Conservation (phyloP, 2,797 vertebrate genomes). For the Nyctibius grandis region DNA sequence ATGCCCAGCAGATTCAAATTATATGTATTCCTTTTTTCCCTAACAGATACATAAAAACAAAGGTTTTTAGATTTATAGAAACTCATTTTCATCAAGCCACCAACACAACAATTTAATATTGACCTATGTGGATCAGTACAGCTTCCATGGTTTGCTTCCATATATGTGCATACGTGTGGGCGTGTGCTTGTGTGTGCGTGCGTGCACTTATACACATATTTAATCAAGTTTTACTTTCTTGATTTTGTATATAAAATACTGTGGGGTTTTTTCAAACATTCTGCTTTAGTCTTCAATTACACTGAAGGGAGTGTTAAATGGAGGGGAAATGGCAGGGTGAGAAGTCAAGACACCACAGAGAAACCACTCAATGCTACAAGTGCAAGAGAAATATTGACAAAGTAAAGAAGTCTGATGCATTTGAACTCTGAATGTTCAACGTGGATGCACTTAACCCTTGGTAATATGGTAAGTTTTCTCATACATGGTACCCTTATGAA, state of each 20-base stretch:
- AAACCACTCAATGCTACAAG: not conserved
- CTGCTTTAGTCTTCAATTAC: not conserved
- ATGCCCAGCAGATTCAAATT: not conserved
- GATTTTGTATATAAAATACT: not conserved
- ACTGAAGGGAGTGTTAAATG: constrained; percentile 4
- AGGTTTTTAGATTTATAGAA: not conserved
- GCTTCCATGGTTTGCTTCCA: not conserved
- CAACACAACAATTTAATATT: not conserved
- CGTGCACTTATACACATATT: no score
- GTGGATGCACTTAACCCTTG: not conserved
- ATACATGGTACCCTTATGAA: not conserved
- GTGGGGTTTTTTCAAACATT: not conserved
- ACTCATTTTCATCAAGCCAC: not conserved
- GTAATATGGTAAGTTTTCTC: not conserved
- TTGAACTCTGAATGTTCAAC: not conserved
- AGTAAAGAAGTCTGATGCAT: not conserved
- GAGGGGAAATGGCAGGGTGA: not conserved
- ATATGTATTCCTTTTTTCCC: not conserved
- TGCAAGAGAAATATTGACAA: constrained; percentile 32
- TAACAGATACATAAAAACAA: not conserved
- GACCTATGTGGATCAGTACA: not conserved
- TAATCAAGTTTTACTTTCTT: not conserved
- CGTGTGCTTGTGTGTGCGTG: accelerated
- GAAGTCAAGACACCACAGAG: not conserved
- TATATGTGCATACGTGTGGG: accelerated